Percentiles rank a stretch among this genome's conserved stretches.
phyloP scores from a whole-genome alignment of 1,140 invertebrate species.

The Phymastichus coffea region DNA sequence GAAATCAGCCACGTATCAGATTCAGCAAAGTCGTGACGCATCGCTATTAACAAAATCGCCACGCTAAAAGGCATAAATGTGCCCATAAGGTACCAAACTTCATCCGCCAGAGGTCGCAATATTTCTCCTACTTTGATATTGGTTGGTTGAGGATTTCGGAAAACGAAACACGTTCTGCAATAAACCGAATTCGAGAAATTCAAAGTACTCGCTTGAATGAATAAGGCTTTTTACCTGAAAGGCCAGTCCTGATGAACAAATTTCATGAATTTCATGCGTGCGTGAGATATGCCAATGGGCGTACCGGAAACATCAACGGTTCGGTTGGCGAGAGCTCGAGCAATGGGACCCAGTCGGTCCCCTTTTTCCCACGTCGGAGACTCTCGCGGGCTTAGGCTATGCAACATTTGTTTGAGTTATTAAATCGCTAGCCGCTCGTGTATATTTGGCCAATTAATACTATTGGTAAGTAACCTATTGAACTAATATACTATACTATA shows the following conservation, averaged over 20 bases:
- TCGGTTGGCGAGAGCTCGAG: neutral
- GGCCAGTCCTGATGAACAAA: neutral
- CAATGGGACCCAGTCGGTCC: neutral
- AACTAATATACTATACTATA: neutral
- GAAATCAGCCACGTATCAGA: neutral
- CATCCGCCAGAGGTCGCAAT: neutral
- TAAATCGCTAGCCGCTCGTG: neutral
- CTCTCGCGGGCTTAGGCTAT: neutral
- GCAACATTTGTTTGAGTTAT: neutral
- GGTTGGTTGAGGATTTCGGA: neutral
- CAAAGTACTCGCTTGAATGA: neutral
- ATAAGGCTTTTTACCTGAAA: neutral
- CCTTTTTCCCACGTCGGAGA: neutral
- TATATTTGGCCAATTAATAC: no score
- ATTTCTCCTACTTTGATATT: neutral
- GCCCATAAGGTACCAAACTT: neutral
- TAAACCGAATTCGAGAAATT: neutral
- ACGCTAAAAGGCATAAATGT: neutral
- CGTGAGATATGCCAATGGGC: neutral
- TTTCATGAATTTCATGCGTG: neutral
- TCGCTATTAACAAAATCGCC: neutral
- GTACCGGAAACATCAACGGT: conserved; percentile 2
- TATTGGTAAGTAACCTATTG: no score
- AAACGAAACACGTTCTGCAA: neutral
- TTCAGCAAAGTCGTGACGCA: neutral